These are phyloP conservation scores for Dasyurus viverrinus DNA, from an alignment of 2,113 vertebrate species.

Conservation along the genomic window DNA sequence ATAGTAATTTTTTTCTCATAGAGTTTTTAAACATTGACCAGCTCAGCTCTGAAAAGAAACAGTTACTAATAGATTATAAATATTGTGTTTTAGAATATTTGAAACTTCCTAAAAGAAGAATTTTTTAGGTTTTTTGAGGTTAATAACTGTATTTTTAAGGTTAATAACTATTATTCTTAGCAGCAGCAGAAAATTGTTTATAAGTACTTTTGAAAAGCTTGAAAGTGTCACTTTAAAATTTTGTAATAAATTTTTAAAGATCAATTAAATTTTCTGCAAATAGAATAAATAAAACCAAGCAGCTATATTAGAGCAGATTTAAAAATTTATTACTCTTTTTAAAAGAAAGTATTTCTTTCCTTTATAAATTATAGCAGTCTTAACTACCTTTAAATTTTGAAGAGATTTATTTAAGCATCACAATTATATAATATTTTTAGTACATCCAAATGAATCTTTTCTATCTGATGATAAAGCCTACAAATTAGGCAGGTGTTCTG, in stretches of 20 bases:
- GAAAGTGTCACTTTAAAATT: not conserved
- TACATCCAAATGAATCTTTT: conserved; percentile 40
- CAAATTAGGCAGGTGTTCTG: conserved; percentile 70
- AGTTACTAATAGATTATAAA: not conserved
- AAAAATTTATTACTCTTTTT: not conserved
- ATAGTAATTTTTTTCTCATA: not conserved
- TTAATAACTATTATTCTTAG: not conserved
- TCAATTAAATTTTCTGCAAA: conserved; percentile 3
- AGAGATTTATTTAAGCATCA: not conserved
- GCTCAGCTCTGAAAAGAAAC: not conserved
- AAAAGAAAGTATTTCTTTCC: conserved; percentile 33
- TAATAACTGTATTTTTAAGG: not conserved
- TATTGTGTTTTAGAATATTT: not conserved
- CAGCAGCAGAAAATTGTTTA: not conserved
- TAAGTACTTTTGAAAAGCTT: not conserved
- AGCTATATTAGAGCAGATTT: not conserved
- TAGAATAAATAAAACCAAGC: conserved; percentile 16
- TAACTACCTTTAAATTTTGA: not conserved
- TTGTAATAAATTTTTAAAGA: not conserved
- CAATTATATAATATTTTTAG: conserved; percentile 53
- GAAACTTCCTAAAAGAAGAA: not conserved
- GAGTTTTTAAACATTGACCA: not conserved
- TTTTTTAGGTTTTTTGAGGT: not conserved
- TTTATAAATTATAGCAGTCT: conserved; percentile 35
- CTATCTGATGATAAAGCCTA: conserved; percentile 54